Conservation (phyloP, 2,113 vertebrate species). For the Bettongia penicillata region DNA sequence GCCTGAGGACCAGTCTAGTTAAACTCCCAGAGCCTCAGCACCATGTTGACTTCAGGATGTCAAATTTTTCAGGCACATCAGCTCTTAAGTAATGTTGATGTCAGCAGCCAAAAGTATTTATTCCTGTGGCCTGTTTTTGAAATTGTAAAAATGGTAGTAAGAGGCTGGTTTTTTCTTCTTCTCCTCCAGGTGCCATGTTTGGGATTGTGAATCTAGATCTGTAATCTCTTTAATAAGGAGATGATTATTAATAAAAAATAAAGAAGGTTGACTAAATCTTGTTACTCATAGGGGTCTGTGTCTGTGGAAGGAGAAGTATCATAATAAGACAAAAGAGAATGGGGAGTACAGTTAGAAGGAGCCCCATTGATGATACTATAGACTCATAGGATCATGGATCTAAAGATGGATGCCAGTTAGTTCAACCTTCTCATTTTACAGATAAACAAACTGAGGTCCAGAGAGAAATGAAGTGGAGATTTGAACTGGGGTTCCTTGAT, state of each 20-base stretch:
- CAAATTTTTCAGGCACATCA: background rate
- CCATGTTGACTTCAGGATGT: background rate
- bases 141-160: background rate
- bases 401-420: background rate
- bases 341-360: background rate
- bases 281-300: background rate
- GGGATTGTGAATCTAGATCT: constrained; percentile 21
- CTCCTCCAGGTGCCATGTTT: background rate
- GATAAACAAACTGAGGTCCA: background rate
- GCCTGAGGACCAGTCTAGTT: background rate
- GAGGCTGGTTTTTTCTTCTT: background rate
- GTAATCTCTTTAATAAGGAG: constrained; percentile 61
- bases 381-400: background rate
- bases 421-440: background rate
- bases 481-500: background rate
- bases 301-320: background rate
- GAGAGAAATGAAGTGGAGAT: background rate
- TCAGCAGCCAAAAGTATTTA: rapidly evolving
- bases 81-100: background rate
- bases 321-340: background rate
- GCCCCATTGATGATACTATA: background rate
- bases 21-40: background rate
- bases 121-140: rapidly evolving
- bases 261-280: background rate
- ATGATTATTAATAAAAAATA: background rate